Base-by-base conservation (phyloP, 2,113 vertebrate species). In the Perognathus longimembris region DNA sequence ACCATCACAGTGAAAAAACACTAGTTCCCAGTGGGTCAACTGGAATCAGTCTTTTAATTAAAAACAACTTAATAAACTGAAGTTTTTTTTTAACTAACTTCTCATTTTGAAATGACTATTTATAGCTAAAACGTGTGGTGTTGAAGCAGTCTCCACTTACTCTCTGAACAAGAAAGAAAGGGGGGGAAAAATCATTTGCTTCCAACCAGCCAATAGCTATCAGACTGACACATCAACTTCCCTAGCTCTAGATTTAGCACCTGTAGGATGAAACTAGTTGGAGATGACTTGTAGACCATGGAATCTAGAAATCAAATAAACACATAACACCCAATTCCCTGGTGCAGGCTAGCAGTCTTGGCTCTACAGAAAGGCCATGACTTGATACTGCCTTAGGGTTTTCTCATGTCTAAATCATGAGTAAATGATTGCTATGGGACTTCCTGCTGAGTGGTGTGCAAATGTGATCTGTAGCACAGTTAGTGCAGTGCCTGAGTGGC, bases 331-430 rank as follows among this genome's bases (percentile, higher is more conserved):
- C 2, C 8, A 4, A 5, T 17, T 79, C 12, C 42, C n/a, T 40
- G 9, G 61, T 20, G 24, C 1, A 12, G 32, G 34, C 22, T 64
- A 30, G 26, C 21, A 61, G 10, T 28, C 3, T 2, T 0, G 7
- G 26, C 21, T 57, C 32, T 28, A n/a, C 21, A 61, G 36, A 87
- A 73, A 30, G 12, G 15, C 28, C 61, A 12, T 28, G n/a, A 21
- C 15, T 21, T 26, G 12, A 34, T 26, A 66, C 17, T 34, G 22
- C 30, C 30, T 20, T 0, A 0, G 2, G 40, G 22, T 59, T 89
- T 93, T 82, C 78, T 90, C 21, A 34, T 59, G n/a, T 88, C 17
- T 81, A 50, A 76, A 69, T 78, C 9, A 7, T 75, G 20, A 28
- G 22, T 80, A 71, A 79, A 17, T 63, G 10, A 9, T 54, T 82